These are phyloP conservation scores for Adineta ricciae DNA, from an alignment of 2,888 invertebrate species.

Conservation along the genomic window DNA sequence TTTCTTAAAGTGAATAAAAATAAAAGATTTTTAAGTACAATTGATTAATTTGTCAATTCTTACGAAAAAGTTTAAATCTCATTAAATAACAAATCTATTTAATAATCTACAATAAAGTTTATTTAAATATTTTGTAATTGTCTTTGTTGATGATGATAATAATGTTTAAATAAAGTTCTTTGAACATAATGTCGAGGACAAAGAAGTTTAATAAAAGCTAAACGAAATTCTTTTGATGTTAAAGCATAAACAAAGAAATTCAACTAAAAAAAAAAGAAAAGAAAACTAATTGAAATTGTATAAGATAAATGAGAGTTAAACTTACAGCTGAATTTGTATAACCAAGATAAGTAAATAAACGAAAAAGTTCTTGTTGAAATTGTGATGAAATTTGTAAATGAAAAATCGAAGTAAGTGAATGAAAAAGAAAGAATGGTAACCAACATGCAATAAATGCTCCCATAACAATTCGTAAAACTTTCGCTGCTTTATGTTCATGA, in stretches of 20 bases:
- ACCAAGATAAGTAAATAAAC: slow-evolving; percentile 78
- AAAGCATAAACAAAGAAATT: slow-evolving; percentile 52
- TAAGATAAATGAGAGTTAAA: not conserved
- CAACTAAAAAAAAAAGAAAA: not conserved
- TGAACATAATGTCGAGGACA: not conserved
- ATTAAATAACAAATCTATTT: too few relatives aligned
- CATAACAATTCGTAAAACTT: slow-evolving; percentile 90
- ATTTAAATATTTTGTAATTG: not conserved
- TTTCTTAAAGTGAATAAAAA: too few relatives aligned
- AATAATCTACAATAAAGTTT: not conserved
- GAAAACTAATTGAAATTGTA: not conserved
- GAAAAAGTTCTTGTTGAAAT: slow-evolving; percentile 4
- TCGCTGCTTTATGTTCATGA: slow-evolving; percentile 92
- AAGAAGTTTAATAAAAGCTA: slow-evolving; percentile 6
- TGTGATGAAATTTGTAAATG: slow-evolving; percentile 57
- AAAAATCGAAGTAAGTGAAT: slow-evolving; percentile 73
- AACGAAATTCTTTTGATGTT: not conserved
- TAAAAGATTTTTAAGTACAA: too few relatives aligned
- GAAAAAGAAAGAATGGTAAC: slow-evolving; percentile 91
- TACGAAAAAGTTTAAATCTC: too few relatives aligned
- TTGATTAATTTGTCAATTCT: too few relatives aligned
- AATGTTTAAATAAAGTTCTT: not conserved
- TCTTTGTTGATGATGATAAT: not conserved
- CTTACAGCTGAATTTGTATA: slow-evolving; percentile 70
- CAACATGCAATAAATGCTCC: slow-evolving; percentile 92